Conservation (phyloP, 1,140 invertebrate species). For the Pectinophora gossypiella region DNA sequence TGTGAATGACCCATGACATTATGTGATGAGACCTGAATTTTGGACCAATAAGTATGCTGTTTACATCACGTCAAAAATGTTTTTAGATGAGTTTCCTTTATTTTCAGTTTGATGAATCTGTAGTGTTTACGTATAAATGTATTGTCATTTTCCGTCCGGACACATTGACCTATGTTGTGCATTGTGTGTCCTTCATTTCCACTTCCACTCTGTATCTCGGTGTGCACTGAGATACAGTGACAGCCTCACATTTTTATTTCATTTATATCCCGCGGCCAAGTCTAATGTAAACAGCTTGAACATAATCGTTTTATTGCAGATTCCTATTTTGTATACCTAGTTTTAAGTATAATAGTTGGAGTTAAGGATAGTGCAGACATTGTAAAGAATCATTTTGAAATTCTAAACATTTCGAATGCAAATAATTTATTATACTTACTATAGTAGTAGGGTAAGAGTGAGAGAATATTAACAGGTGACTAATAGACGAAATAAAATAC, state of each 20-base stretch:
- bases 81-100: not conserved
- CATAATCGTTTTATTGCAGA: slow-evolving; percentile 60
- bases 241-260: too few species aligned
- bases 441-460: slow-evolving; percentile 39
- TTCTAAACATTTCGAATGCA: slow-evolving; percentile 31
- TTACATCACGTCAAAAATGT: not conserved
- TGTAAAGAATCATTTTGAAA: slow-evolving; percentile 27
- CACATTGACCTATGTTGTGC: not conserved
- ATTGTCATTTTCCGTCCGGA: not conserved
- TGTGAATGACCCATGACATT: slow-evolving; percentile 26
- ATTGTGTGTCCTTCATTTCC: too few species aligned
- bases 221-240: too few species aligned
- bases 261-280: not conserved
- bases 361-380: slow-evolving; percentile 21
- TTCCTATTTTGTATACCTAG: slow-evolving; percentile 68
- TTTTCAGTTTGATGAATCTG: too few species aligned
- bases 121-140: not conserved
- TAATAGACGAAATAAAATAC: slow-evolving; percentile 1
- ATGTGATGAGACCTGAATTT: slow-evolving; percentile 35
- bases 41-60: slow-evolving; percentile 34
- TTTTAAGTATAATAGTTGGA: slow-evolving; percentile 46
- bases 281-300: slow-evolving; percentile 2
- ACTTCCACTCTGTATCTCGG: too few species aligned
- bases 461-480: slow-evolving; percentile 20
- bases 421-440: slow-evolving; percentile 36